phyloP scores from a whole-genome alignment of 2,797 vertebrate species.

The Okamejei kenojei region DNA sequence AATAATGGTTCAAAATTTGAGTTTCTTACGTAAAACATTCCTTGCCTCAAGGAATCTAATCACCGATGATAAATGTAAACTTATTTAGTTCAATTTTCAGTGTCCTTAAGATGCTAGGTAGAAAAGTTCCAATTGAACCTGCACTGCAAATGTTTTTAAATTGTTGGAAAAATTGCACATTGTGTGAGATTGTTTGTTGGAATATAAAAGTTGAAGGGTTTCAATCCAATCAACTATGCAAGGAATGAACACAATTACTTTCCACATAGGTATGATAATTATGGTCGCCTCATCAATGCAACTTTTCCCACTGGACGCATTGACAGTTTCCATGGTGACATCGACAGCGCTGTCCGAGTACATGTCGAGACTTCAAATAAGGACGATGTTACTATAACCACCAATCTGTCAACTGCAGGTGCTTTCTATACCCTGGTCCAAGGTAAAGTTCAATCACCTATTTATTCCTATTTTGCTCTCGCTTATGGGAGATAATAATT shows the following conservation, averaged over 20 bases:
- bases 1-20: background rate
- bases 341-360: constrained; percentile 82
- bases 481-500: background rate
- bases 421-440: constrained; percentile 95
- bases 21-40: background rate
- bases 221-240: background rate
- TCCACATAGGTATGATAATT: constrained; percentile 73
- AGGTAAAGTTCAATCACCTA: constrained; percentile 60
- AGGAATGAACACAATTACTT: background rate
- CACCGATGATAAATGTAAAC: background rate
- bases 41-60: background rate
- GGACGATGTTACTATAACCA: constrained; percentile 90
- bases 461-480: background rate
- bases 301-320: constrained; percentile 93
- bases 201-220: background rate
- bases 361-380: constrained; percentile 88
- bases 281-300: constrained; percentile 88
- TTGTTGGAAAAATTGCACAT: background rate
- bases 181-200: background rate
- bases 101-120: background rate
- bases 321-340: constrained; percentile 86
- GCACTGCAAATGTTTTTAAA: no score
- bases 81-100: background rate
- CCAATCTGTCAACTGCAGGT: constrained; percentile 90
- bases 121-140: background rate